Conservation (phyloP, 2,888 invertebrate species). For the Tetheella fluctuosa region DNA sequence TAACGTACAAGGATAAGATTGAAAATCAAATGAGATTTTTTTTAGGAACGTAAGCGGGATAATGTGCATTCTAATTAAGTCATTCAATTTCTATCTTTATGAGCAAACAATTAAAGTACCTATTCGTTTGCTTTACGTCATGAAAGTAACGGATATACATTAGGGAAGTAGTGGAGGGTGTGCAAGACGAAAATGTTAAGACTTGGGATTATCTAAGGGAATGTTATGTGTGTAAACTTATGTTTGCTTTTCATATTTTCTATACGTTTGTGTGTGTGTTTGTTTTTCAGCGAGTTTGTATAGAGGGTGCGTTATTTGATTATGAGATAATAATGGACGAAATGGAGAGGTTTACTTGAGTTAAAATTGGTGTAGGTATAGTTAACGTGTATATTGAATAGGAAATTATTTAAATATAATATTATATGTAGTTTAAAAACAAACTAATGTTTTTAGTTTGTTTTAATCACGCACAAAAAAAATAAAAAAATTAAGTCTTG, state of each 20-base stretch:
- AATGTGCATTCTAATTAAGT: constrained; percentile 17
- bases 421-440: no score
- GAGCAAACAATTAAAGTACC: background rate
- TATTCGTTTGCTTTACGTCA: constrained; percentile 24
- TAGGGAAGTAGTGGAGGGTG: constrained; percentile 35
- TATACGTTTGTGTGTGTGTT: constrained; percentile 38
- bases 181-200: constrained; percentile 43
- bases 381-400: background rate
- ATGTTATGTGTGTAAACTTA: constrained; percentile 29
- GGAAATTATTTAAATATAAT: no score
- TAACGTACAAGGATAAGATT: background rate
- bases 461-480: no score
- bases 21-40: background rate
- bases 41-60: constrained; percentile 5
- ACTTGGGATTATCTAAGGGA: constrained; percentile 38
- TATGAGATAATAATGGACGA: constrained; percentile 15
- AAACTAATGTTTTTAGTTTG: no score
- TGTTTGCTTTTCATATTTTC: constrained; percentile 42
- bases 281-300: constrained; percentile 18
- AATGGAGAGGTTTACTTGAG: constrained; percentile 24
- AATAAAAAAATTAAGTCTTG: no score
- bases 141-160: constrained; percentile 34
- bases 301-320: constrained; percentile 40
- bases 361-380: constrained; percentile 7
- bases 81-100: constrained; percentile 22